Evolutionary conservation across 2,797 vertebrate species (phyloP).

Genomic region (Mionectes olivaceus): DNA sequence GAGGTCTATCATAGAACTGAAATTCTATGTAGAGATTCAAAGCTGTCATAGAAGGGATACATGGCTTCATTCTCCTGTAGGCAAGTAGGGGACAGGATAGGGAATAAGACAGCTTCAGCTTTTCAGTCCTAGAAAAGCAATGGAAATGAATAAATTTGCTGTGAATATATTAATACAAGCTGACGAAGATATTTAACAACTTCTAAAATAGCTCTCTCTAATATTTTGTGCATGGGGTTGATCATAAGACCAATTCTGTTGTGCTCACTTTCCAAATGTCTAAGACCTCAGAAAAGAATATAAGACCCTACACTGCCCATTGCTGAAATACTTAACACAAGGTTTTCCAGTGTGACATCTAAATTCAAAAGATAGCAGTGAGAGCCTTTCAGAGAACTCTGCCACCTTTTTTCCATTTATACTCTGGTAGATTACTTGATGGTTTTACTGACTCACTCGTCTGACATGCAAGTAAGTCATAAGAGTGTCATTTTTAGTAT

Average conservation of each 20-base stretch:
- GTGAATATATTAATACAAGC: neutral
- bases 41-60: neutral
- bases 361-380: neutral
- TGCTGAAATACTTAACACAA: neutral
- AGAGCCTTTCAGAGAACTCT: neutral
- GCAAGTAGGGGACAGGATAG: neutral
- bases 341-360: neutral
- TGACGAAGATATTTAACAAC: neutral
- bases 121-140: neutral
- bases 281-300: neutral
- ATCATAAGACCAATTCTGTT: neutral
- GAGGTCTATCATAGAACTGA: neutral
- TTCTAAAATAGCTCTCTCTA: neutral
- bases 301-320: neutral
- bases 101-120: neutral
- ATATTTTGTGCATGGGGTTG: neutral
- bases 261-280: neutral
- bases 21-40: neutral
- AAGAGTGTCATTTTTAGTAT: conserved; percentile 32
- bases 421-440: conserved; percentile 3
- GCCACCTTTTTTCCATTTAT: conserved; percentile 33
- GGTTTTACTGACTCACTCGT: conserved; percentile 52
- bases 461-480: conserved; percentile 45
- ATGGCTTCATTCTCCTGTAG: neutral
- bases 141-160: neutral